phyloP scores from a whole-genome alignment of 1,140 invertebrate species.

The Orchesella cincta region DNA sequence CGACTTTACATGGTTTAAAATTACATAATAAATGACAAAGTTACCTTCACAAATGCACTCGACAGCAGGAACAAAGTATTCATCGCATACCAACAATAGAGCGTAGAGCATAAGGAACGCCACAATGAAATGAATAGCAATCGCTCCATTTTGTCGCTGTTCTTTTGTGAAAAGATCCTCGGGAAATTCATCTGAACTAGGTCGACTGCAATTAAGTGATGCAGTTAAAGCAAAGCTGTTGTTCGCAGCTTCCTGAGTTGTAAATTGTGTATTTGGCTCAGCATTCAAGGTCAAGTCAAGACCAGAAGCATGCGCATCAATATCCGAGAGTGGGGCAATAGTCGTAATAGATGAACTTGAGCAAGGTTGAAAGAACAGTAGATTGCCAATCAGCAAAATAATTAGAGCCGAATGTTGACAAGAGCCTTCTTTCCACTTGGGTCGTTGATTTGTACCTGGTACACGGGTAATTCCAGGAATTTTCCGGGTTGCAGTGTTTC shows the following conservation, averaged over 20 bases:
- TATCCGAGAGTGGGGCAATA: no score
- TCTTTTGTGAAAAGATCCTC: conserved; percentile 74
- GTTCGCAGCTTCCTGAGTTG: no score
- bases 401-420: neutral
- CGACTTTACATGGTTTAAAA: no score
- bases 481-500: neutral
- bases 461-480: neutral
- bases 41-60: conserved; percentile 83
- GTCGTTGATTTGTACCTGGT: neutral
- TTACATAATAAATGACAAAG: no score
- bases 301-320: no score
- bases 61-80: conserved; percentile 84
- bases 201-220: conserved; percentile 71
- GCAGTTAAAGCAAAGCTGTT: no score
- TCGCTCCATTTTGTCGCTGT: conserved; percentile 75
- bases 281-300: no score
- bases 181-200: conserved; percentile 82
- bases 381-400: neutral
- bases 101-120: conserved; percentile 82
- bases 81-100: conserved; percentile 82
- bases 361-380: neutral
- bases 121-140: conserved; percentile 76
- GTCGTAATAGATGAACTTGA: no score
- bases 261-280: no score
- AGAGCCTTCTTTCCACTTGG: conserved; percentile 1